Base-by-base conservation (phyloP, 2,888 invertebrate species). In the Melanargia galathea region DNA sequence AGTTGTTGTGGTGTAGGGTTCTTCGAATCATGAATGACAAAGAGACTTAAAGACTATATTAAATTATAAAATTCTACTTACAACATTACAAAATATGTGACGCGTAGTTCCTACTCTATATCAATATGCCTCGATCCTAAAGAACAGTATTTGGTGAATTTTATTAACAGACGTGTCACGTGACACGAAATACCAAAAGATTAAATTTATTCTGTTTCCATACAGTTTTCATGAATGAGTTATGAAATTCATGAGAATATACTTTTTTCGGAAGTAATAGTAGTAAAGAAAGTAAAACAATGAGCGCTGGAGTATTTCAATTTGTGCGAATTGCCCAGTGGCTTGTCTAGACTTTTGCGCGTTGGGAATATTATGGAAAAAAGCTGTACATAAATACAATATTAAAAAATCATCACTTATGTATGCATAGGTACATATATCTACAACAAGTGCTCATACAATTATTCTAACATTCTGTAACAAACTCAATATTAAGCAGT, bases 391-490 rank as follows among this genome's bases (percentile, higher is more conserved):
- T 13, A 13, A 3, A 6, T 38, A 4, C n/a, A 30, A 8, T 30
- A 30, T 38, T 38, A 4, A 38, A 38, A n/a, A n/a, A n/a, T n/a
- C n/a, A n/a, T n/a, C n/a, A n/a, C n/a, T n/a, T n/a, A n/a, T n/a
- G n/a, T n/a, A n/a, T n/a, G n/a, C n/a, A n/a, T n/a, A n/a, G n/a
- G n/a, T n/a, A n/a, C 3, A 3, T 10, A 45, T 20, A 20, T 45
- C 45, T 45, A 45, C 22, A 45, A 20, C 20, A 45, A 45, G 45
- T 45, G 45, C 11, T 20, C 8, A 20, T 10, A 38, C 7, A 45
- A 20, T 11, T 45, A 20, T 45, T 45, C 45, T 45, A 20, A 20
- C 45, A 45, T 45, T 45, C 45, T 45, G 10, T 45, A 45, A 22
- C 45, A 45, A 45, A 20, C 45, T 2, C 45, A 45, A 11, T 45